Evolutionary conservation across 2,888 invertebrate genomes (phyloP).

Genomic region (Lasiommata megera): DNA sequence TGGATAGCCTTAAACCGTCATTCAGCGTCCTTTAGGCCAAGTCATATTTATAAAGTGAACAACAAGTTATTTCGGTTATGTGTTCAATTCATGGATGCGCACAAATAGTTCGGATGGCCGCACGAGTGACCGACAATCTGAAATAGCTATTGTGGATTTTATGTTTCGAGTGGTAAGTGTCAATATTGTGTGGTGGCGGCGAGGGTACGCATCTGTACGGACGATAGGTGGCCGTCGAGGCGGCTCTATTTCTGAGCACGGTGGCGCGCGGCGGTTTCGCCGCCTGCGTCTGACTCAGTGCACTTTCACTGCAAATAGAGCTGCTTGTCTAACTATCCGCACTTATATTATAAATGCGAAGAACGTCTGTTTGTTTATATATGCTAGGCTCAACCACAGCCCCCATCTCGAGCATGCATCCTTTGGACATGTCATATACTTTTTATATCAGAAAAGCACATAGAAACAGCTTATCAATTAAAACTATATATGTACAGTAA

Average conservation of each 20-base stretch:
- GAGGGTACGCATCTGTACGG: constrained; percentile 14
- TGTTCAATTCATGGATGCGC: neutral
- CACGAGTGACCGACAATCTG: neutral
- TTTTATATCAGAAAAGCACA: no score
- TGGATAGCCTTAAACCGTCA: no score
- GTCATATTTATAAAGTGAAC: neutral
- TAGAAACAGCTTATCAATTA: no score
- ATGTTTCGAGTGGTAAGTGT: constrained; percentile 6
- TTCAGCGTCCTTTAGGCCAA: neutral
- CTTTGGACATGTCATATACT: no score
- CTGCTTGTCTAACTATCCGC: constrained; percentile 44
- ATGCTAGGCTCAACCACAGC: no score
- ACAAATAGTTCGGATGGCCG: constrained; percentile 7
- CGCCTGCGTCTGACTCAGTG: constrained; percentile 57
- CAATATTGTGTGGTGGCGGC: constrained; percentile 1
- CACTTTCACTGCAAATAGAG: constrained; percentile 70
- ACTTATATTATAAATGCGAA: no score
- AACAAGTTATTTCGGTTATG: neutral
- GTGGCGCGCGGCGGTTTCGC: constrained; percentile 23
- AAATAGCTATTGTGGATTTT: constrained; percentile 2
- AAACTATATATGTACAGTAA: no score
- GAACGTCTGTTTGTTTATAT: no score
- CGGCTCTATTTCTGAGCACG: constrained; percentile 53
- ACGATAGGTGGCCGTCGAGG: constrained; percentile 17
- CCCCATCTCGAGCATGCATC: no score